A percentile compares a stretch with the other conserved stretches of the same genome.
phyloP scores from a whole-genome alignment of 1,140 invertebrate genomes.

The Mactra quadrangularis region DNA sequence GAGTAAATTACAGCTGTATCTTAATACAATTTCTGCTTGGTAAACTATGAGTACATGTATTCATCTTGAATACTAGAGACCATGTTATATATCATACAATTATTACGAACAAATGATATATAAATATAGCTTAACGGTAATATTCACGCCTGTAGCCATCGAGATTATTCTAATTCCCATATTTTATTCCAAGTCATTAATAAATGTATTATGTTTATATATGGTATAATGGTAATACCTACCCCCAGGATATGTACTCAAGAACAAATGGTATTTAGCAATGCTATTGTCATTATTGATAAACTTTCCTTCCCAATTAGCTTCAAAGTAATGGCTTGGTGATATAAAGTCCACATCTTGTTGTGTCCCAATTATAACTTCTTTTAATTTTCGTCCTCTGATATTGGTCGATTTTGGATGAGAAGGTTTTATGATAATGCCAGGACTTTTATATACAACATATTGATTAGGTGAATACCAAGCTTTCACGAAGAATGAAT shows the following conservation, averaged over 20 bases:
- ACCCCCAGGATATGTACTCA: constrained; percentile 60
- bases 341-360: constrained; percentile 60
- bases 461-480: constrained; percentile 49
- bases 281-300: constrained; percentile 7
- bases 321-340: constrained; percentile 2
- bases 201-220: too few species aligned
- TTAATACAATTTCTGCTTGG: too few species aligned
- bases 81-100: too few species aligned
- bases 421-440: constrained; percentile 33
- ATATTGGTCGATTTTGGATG: constrained; percentile 24
- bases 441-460: constrained; percentile 59
- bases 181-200: too few species aligned
- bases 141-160: too few species aligned
- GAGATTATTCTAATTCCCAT: too few species aligned
- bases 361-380: neutral
- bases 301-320: constrained; percentile 58
- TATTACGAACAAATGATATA: too few species aligned
- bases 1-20: neutral
- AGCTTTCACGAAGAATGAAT: constrained; percentile 53
- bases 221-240: neutral
- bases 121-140: too few species aligned
- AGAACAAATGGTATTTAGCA: constrained; percentile 24
- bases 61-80: too few species aligned
- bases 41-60: too few species aligned
- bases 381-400: constrained; percentile 46